Evolutionary conservation across 2,888 invertebrate species (phyloP).

Genomic region (Hedychridium roseum): DNA sequence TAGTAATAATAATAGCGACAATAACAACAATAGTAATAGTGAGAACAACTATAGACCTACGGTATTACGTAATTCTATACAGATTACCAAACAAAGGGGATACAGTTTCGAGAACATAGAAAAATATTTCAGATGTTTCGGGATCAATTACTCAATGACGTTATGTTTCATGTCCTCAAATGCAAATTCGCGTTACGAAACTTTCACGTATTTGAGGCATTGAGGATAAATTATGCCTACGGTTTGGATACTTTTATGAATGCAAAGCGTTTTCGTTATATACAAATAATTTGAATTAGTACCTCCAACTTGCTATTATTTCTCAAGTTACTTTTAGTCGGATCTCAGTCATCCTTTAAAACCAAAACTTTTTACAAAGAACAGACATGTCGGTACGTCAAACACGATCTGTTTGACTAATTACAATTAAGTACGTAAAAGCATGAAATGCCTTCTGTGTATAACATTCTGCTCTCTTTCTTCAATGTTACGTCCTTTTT

Average conservation of each 20-base stretch:
- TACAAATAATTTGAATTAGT: slow-evolving; percentile 46
- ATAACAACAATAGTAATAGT: background rate
- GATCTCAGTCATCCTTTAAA: slow-evolving; percentile 22
- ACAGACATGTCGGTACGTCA: background rate
- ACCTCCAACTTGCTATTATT: slow-evolving; percentile 26
- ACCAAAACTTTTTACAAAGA: slow-evolving; percentile 26
- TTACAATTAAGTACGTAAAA: slow-evolving; percentile 52
- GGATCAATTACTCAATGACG: slow-evolving; percentile 19
- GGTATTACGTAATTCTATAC: slow-evolving; percentile 24
- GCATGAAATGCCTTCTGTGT: slow-evolving; percentile 40
- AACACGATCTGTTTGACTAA: slow-evolving; percentile 1
- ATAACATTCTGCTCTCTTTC: slow-evolving; percentile 10
- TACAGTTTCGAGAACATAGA: slow-evolving; percentile 29
- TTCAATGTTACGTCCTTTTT: slow-evolving; percentile 6
- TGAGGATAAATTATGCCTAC: slow-evolving; percentile 22
- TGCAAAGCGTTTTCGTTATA: slow-evolving; percentile 37
- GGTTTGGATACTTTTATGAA: slow-evolving; percentile 17
- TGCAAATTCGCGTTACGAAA: slow-evolving; percentile 10
- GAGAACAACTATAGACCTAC: slow-evolving; percentile 9
- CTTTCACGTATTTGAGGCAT: slow-evolving; percentile 24
- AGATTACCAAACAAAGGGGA: slow-evolving; percentile 21
- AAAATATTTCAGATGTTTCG: slow-evolving; percentile 32
- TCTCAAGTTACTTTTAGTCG: slow-evolving; percentile 17
- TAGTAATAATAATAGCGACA: slow-evolving; percentile 16
- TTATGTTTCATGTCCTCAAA: slow-evolving; percentile 20